phyloP scores from a whole-genome alignment of 2,888 invertebrate species.

The Dryobota labecula region DNA sequence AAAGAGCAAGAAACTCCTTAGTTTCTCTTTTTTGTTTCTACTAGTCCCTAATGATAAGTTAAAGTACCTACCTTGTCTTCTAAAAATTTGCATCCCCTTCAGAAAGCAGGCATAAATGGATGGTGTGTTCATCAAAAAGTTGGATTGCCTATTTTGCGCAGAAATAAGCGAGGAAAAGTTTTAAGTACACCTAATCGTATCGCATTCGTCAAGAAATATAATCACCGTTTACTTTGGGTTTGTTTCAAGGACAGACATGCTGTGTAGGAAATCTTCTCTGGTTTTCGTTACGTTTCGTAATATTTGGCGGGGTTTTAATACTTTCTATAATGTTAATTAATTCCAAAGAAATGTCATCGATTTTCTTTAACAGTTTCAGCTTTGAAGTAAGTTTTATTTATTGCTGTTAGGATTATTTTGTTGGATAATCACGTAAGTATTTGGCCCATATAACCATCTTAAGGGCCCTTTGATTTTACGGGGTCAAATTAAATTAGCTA shows the following conservation, averaged over 20 bases:
- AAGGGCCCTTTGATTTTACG: no score
- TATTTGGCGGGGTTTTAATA: not conserved
- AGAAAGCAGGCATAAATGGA: slow-evolving; percentile 47
- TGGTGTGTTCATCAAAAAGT: slow-evolving; percentile 74
- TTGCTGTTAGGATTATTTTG: no score
- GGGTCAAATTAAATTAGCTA: no score
- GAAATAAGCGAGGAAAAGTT: slow-evolving; percentile 64
- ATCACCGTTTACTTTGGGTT: slow-evolving; percentile 56
- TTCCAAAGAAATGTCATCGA: not conserved
- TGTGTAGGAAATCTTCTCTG: slow-evolving; percentile 3
- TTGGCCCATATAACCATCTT: no score
- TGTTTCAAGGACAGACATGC: slow-evolving; percentile 25
- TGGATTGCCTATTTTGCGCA: slow-evolving; percentile 75
- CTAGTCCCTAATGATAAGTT: slow-evolving; percentile 10
- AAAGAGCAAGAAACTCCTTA: not conserved
- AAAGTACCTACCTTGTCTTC: slow-evolving; percentile 12
- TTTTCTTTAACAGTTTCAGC: no score
- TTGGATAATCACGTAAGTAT: no score
- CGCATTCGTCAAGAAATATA: slow-evolving; percentile 67
- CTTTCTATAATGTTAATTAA: not conserved
- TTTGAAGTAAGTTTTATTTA: no score
- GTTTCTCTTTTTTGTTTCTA: not conserved
- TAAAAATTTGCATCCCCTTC: slow-evolving; percentile 22
- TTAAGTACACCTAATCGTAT: slow-evolving; percentile 66
- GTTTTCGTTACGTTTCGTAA: not conserved